A percentile compares a stretch with the other conserved stretches of the same genome.
Evolutionary conservation across 1,140 invertebrate genomes (phyloP).

Genomic region (Tetramorium simillimum): DNA sequence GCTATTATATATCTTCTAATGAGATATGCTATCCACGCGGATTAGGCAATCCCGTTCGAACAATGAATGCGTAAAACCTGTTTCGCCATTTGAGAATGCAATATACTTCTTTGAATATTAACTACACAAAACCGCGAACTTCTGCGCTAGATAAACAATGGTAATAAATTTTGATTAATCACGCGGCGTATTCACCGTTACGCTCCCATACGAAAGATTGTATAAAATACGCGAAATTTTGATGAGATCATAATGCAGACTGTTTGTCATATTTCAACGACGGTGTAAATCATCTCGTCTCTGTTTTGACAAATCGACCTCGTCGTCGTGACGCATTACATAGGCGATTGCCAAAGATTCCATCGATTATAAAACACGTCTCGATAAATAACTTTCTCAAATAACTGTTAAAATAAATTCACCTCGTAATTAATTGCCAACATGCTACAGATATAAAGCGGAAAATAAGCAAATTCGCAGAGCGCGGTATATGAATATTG

Average conservation of each 20-base stretch:
- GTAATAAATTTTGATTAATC: constrained; percentile 15
- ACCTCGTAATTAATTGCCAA: not conserved
- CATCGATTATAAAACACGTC: not conserved
- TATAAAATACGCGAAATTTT: constrained; percentile 9
- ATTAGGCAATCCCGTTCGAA: constrained; percentile 55
- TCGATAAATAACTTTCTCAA: not conserved
- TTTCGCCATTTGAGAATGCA: constrained; percentile 10
- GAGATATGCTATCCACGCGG: constrained; percentile 39
- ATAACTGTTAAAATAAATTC: not conserved
- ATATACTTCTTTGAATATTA: constrained; percentile 2
- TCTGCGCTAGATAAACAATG: constrained; percentile 2
- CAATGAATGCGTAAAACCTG: constrained; percentile 41
- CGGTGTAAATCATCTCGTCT: constrained; percentile 17
- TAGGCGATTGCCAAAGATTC: not conserved
- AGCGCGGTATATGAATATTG: not conserved
- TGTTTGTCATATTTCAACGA: constrained; percentile 12
- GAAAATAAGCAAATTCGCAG: not conserved
- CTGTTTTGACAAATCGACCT: constrained; percentile 15
- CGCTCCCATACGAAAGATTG: not conserved
- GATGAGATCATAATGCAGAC: constrained; percentile 1
- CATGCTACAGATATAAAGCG: not conserved
- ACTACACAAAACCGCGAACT: constrained; percentile 20
- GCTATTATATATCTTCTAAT: constrained; percentile 53
- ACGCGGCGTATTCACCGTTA: constrained; percentile 1
- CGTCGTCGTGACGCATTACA: not conserved